Evolutionary conservation across 2,797 vertebrate species (phyloP).

Genomic region (Halcyon smyrnensis): DNA sequence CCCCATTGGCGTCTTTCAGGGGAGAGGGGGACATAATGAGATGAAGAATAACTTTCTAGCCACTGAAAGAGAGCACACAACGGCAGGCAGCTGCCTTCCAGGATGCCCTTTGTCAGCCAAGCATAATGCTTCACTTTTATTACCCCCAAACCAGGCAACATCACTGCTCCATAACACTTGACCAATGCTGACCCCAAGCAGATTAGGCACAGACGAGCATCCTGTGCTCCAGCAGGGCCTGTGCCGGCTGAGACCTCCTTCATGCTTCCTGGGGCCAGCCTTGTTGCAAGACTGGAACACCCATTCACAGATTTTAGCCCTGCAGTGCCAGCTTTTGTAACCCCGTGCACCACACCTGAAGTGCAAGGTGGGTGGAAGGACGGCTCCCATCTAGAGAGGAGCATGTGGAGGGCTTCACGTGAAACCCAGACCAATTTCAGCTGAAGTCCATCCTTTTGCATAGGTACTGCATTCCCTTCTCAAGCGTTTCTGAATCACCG

Average conservation of each 20-base stretch:
- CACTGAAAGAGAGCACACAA: accelerated
- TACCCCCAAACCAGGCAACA: not conserved
- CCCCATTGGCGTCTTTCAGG: not conserved
- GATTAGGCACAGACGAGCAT: not conserved
- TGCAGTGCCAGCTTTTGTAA: not conserved
- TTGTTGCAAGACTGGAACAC: accelerated
- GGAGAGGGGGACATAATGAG: not conserved
- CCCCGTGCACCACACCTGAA: not conserved
- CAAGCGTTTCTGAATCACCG: not conserved
- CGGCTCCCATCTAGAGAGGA: not conserved
- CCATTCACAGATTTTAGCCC: not conserved
- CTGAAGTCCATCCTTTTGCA: not conserved
- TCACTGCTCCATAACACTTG: not conserved
- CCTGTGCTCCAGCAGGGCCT: accelerated
- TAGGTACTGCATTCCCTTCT: not conserved
- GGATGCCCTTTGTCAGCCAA: not conserved
- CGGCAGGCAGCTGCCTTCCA: not conserved
- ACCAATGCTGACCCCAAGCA: not conserved
- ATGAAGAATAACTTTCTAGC: not conserved
- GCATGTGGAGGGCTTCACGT: not conserved
- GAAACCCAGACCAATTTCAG: not conserved
- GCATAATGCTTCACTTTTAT: not conserved
- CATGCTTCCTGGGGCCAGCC: accelerated
- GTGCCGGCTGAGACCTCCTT: accelerated
- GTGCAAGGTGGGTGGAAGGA: not conserved